These are phyloP conservation scores for Andrena trimmerana DNA, from an alignment of 2,888 invertebrate species.

Conservation along the genomic window DNA sequence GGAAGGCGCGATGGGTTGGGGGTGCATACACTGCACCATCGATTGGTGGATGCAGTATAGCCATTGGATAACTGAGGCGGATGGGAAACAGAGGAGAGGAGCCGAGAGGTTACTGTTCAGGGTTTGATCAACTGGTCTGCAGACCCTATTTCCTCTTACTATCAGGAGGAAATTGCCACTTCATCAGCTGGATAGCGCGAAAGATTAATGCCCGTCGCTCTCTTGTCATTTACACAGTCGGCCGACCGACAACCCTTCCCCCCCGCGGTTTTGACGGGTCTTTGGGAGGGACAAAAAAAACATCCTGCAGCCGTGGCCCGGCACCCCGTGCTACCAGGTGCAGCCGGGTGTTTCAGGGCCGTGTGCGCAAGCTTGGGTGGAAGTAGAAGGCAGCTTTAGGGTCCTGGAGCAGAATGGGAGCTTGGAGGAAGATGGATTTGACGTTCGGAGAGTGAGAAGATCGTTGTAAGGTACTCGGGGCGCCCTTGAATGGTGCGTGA, in stretches of 20 bases:
- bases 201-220: conserved; percentile 77
- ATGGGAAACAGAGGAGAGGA: conserved; percentile 64
- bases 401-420: too few species aligned
- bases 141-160: conserved; percentile 82
- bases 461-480: too few species aligned
- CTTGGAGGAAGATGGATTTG: too few species aligned
- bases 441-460: too few species aligned
- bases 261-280: conserved; percentile 42
- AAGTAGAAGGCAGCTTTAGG: too few species aligned
- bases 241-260: conserved; percentile 36
- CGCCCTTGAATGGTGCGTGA: too few species aligned
- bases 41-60: conserved; percentile 73
- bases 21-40: conserved; percentile 75
- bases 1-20: conserved; percentile 12
- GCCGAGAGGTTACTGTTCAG: conserved; percentile 71
- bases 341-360: background rate
- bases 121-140: conserved; percentile 79
- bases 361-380: background rate
- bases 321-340: background rate
- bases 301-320: background rate
- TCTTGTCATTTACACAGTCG: conserved; percentile 72
- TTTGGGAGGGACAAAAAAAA: conserved; percentile 45
- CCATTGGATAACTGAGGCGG: conserved; percentile 69
- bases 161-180: conserved; percentile 83
- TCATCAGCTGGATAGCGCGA: conserved; percentile 80